Evolutionary conservation across 2,888 invertebrate genomes (phyloP), one percentile per base, ranked within the genome.

Genomic region (Baronia brevicornis): DNA sequence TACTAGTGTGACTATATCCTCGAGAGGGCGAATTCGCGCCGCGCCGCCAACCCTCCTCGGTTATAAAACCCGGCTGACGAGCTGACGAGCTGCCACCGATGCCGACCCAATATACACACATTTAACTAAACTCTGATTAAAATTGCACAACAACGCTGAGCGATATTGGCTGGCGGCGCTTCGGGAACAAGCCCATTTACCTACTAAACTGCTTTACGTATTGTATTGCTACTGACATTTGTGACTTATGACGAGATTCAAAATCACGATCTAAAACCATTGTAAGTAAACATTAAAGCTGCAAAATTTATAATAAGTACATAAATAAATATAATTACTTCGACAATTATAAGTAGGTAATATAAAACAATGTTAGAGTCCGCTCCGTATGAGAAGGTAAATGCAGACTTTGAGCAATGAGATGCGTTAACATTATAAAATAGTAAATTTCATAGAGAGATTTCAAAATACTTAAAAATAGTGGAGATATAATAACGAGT

Each of bases 191-290:
- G 60, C 53, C 54, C 60, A 50, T 54, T 58, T 60, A 62, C 56
- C 64, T 67, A 68, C 67, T 69, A 70, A 51, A 66, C 73, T 70
- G 74, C 54, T 68, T 63, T 65, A 72, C 66, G 62, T 67, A 65
- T 67, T 67, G 46, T 75, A 80, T 79, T 78, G 77, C 82, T 84
- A 80, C 80, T 77, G 73, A 78, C 73, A 54, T 73, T 82, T 84
- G 84, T 82, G 82, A 84, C 82, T 79, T 80, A 80, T 77, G 78
- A 82, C 82, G 80, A 82, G 84, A 84, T 82, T 82, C 82, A 74
- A 77, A 82, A 84, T 80, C 82, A 82, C 82, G 82, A 77, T 71
- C 80, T 82, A 82, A 80, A 67, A 78, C 78, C 77, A 75, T 75
- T 79, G 79, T 79, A 82, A 78, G 78, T 78, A 75, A 77, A 79